Percentiles rank a stretch among this genome's conserved stretches.
Evolutionary conservation across 1,140 invertebrate genomes (phyloP).

Genomic region (Drosophila nikananu): DNA sequence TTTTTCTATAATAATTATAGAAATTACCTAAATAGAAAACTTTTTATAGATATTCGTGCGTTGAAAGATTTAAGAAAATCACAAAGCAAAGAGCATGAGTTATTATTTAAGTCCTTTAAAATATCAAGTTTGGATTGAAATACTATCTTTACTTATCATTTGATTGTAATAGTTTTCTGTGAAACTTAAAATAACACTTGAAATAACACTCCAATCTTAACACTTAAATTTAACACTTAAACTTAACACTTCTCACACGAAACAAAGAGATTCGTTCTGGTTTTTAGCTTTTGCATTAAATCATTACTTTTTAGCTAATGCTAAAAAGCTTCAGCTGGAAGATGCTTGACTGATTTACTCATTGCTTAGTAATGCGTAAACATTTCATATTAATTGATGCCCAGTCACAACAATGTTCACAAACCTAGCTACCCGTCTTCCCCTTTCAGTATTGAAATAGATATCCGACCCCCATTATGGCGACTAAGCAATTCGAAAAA

Average conservation of each 20-base stretch:
- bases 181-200: too few species aligned
- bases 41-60: not conserved
- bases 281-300: not conserved
- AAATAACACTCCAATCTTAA: too few species aligned
- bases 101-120: not conserved
- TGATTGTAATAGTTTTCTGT: not conserved
- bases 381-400: conserved; percentile 59
- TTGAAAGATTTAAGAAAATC: not conserved
- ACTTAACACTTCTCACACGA: not conserved
- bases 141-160: not conserved
- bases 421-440: conserved; percentile 12
- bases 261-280: not conserved
- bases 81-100: not conserved
- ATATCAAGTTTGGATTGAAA: not conserved
- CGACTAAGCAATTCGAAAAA: conserved; percentile 55
- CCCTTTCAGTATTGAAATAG: conserved; percentile 38
- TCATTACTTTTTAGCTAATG: not conserved
- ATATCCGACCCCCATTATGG: conserved; percentile 46
- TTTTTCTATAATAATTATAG: not conserved
- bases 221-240: too few species aligned
- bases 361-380: conserved; percentile 63
- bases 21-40: not conserved
- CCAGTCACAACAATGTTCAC: conserved; percentile 15
- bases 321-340: not conserved
- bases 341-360: conserved; percentile 47